Percentiles rank a stretch among this genome's conserved stretches.
phyloP scores from a whole-genome alignment of 2,113 vertebrate genomes.

The Notothenia coriiceps region DNA sequence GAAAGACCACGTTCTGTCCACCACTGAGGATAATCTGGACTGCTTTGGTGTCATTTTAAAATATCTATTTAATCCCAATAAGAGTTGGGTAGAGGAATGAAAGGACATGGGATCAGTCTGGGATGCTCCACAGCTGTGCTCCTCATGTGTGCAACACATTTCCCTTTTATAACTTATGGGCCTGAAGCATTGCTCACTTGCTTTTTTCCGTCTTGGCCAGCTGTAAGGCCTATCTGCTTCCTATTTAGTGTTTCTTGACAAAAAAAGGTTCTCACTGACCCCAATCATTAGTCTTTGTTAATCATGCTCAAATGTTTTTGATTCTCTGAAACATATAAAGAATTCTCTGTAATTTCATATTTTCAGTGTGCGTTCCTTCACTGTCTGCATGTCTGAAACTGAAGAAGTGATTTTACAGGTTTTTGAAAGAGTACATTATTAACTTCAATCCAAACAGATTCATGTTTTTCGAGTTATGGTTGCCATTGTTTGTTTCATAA shows the following conservation, averaged over 20 bases:
- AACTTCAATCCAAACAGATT: not conserved
- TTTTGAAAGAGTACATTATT: slow-evolving; percentile 1
- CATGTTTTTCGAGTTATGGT: slow-evolving; percentile 34
- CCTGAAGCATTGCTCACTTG: slow-evolving; percentile 46
- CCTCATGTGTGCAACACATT: slow-evolving; percentile 78
- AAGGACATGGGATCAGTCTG: slow-evolving; percentile 64
- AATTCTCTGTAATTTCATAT: not conserved
- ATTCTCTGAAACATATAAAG: not conserved
- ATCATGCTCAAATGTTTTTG: not conserved
- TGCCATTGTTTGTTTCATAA: slow-evolving; percentile 55
- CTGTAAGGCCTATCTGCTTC: slow-evolving; percentile 56
- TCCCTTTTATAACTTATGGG: slow-evolving; percentile 60
- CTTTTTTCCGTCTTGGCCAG: slow-evolving; percentile 25
- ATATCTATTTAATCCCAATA: slow-evolving; percentile 58
- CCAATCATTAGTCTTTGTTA: not conserved
- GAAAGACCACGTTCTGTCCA: slow-evolving; percentile 31
- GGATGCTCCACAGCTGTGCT: slow-evolving; percentile 73
- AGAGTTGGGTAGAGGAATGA: slow-evolving; percentile 64
- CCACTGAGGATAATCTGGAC: slow-evolving; percentile 38
- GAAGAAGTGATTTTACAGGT: not conserved
- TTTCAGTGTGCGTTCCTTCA: not conserved
- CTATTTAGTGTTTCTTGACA: slow-evolving; percentile 31
- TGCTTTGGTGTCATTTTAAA: slow-evolving; percentile 42
- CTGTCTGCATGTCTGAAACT: not conserved
- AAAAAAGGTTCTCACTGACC: not conserved